These are phyloP conservation scores for Brachionus sp. DNA, from an alignment of 1,140 invertebrate genomes.

Conservation along the genomic window DNA sequence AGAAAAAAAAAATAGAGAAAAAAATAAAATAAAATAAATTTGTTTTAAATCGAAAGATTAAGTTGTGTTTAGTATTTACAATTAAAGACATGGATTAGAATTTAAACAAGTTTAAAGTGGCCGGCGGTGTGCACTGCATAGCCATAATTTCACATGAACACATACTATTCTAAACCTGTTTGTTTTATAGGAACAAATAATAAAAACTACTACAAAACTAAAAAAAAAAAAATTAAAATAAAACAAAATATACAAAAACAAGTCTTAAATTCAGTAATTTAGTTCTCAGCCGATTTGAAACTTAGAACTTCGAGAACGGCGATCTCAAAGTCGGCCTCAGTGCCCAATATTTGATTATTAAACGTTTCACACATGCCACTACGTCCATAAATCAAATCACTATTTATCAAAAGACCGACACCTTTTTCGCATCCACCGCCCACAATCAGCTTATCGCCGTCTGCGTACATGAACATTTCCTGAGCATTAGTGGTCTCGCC, in stretches of 20 bases:
- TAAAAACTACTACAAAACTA: neutral
- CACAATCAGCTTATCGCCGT: neutral
- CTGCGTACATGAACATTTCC: conserved; percentile 40
- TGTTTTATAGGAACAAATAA: neutral
- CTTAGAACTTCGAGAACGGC: conserved; percentile 35
- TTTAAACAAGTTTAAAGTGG: too few relatives aligned
- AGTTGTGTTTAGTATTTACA: too few relatives aligned
- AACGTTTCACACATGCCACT: conserved; percentile 19
- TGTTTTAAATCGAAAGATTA: too few relatives aligned
- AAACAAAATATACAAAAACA: conserved; percentile 14
- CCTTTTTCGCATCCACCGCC: conserved; percentile 26
- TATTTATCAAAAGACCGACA: conserved; percentile 26
- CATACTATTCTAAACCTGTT: too few relatives aligned
- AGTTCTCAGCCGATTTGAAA: conserved; percentile 3
- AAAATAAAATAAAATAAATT: too few relatives aligned
- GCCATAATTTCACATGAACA: too few relatives aligned
- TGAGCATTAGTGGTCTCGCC: neutral
- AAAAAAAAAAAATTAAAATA: neutral
- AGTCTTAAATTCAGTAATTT: neutral
- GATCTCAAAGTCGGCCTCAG: conserved; percentile 40
- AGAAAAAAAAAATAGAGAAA: too few relatives aligned
- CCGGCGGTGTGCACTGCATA: too few relatives aligned
- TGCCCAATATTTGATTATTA: neutral
- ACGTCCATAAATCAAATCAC: conserved; percentile 42
- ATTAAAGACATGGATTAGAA: too few relatives aligned